Evolutionary conservation across 2,888 invertebrate species (phyloP), one percentile per base, ranked within the genome.

Genomic region (Theretra japonica): DNA sequence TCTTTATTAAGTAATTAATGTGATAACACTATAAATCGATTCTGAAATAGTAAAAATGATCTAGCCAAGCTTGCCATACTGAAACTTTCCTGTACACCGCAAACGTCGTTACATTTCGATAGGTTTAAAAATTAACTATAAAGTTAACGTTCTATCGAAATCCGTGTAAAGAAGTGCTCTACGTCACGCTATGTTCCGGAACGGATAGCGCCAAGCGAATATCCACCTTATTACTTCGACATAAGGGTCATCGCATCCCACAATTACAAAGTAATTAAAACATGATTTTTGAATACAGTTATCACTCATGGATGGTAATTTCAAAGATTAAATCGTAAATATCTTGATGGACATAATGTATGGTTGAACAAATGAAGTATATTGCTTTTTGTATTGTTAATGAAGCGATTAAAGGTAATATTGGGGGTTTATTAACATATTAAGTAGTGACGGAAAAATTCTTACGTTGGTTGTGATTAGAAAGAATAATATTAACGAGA

Each of bases 131-230:
- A 78, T 79, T 83, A 79, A 82, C 71, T 73, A 77, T 79, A 74
- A 76, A 75, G 79, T 75, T 82, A 85, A 82, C 83, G 85, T 83
- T 78, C 76, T 73, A 65, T 73, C 80, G 73, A 80, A 82, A 89
- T 84, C 82, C 79, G 81, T 85, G 85, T 85, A 79, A 84, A 87
- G 83, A 88, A 90, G 83, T 88, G 85, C 78, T 75, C 74, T 73
- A 48, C 74, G 79, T 81, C 91, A 91, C 90, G 90, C 88, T 79
- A 90, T 83, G 80, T 81, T 78, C 80, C 82, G 80, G 79, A 33
- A 70, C 30, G 7, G 23, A 21, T 23, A 25, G 15, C 15, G 25
- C 41, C 56, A 69, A 59, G 50, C 69, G 23, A 72, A 53, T 53
- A 53, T 56, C 21, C 28, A 28, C 72, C 58, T n/a, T 72, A 72